Evolutionary conservation across 2,888 invertebrate species (phyloP).

Genomic region (Catocala sponsa): DNA sequence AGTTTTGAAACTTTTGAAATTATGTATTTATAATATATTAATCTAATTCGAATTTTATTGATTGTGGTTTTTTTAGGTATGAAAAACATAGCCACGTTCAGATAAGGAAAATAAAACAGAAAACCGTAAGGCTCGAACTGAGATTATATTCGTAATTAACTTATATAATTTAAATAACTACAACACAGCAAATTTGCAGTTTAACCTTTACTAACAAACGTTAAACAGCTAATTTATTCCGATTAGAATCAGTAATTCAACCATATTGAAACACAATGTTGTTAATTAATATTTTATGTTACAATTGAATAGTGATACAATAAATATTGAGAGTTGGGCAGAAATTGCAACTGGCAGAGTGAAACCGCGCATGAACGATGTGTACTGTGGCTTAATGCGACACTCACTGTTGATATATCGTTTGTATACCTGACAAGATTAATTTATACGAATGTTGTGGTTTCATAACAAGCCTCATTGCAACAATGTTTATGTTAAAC

Average conservation of each 20-base stretch:
- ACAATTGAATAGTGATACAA: not conserved
- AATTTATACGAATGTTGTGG: constrained; percentile 51
- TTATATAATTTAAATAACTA: not conserved
- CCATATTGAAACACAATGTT: not conserved
- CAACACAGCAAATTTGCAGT: not conserved
- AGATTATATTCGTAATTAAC: not conserved
- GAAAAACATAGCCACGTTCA: too few species aligned
- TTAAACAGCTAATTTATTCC: not conserved
- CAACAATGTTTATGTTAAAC: not conserved
- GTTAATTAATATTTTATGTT: not conserved
- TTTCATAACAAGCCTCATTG: constrained; percentile 4
- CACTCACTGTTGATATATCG: constrained; percentile 61
- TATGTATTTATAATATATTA: too few species aligned
- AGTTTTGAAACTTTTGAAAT: too few species aligned
- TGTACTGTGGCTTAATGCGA: constrained; percentile 57
- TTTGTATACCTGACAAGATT: constrained; percentile 54
- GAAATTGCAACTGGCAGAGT: constrained; percentile 39
- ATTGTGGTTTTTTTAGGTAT: too few species aligned
- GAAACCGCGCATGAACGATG: constrained; percentile 55
- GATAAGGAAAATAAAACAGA: too few species aligned
- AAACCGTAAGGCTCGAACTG: too few species aligned
- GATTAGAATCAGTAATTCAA: not conserved
- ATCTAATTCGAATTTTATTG: too few species aligned
- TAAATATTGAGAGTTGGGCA: constrained; percentile 5
- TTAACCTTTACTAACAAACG: too few species aligned